Evolutionary conservation across 2,888 invertebrate species (phyloP), one percentile per base, ranked within the genome.

Genomic region (Cheilosia urbana): DNA sequence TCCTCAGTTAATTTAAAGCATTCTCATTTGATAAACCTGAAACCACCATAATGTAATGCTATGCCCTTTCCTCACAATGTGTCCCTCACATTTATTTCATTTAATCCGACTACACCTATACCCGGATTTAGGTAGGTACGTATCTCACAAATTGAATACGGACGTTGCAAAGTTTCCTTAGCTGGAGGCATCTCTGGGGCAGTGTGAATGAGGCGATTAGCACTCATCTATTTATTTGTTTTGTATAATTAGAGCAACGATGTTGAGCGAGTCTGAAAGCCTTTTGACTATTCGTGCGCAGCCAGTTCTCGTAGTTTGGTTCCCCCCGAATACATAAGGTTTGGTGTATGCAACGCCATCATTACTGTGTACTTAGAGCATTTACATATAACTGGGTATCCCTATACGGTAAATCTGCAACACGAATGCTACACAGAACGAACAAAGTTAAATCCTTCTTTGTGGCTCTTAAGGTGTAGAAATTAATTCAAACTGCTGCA

Each of bases 211-310:
- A 37, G 57, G 19, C 27, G 55, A 45, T 75, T 57, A 75, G 47
- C 63, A 57, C 75, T 75, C 75, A 75, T 65, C 75, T 75, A 57
- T 47, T 75, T 65, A 75, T 65, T 75, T 75, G 65, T 49, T 75
- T 65, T n/a, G 57, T 65, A 58, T 75, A 75, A 75, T 65, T 75
- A 75, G 49, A 57, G 47, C 65, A 65, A 75, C 65, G 58, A 75
- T 55, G 34, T 57, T 37, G 37, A 30, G 45, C 21, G 47, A 45
- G 47, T 57, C n/a, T n/a, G 37, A 58, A 47, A 45, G 11, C 19
- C 30, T 19, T 51, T 21, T 30, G 30, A 27, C 72, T 53, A 71
- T 53, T 62, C 15, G 51, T 53, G 63, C 17, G 63, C 24, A 27
- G 2, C n/a, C 11, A n/a, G 62, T 40, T 40, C n/a, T 34, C 19